Base-by-base conservation (phyloP, 2,797 vertebrate species). In the Acipenser transmontanus region DNA sequence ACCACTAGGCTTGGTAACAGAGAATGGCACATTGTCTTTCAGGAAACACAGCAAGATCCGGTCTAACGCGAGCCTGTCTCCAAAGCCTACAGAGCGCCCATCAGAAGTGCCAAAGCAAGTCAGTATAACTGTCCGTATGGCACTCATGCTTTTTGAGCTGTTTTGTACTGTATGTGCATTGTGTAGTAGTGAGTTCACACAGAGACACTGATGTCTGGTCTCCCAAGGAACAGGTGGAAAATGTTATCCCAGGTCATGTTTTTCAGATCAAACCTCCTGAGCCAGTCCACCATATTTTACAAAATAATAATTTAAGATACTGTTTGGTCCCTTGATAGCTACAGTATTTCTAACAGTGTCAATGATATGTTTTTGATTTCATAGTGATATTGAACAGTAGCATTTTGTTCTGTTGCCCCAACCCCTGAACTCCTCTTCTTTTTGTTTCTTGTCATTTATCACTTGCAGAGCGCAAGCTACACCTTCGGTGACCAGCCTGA, bases 31-130 rank as follows among this genome's bases (percentile, higher is more conserved):
- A 10, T 7, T 69, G 69, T 81, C 72, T 79, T 74, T 61, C 74
- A 99, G 97, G 87, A 98, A 98, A 86, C 96, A 98, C 88, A 99
- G 96, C 84, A 94, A 93, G 83, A 91, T 98, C 76, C 94, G 93
- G 77, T 94, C 91, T 75, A 85, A 92, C 84, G 88, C 89, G 72
- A 93, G 88, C 81, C 78, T 93, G 74, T 92, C 91, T 51, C 81
- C 88, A 6, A 82, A 94, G 84, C 88, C 91, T 80, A 85, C 89
- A 69, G 93, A 92, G 62, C 85, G 83, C 74, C 90, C 87, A 74
- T 87, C 91, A 78, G 91, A 97, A 89, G 94, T 95, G 91, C 93
- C 91, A 86, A 92, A 91, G 84, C 92, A 97, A 86, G 96, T 99
- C 81, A 91, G 93, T 92, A 77, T 65, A 17, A 60, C 65, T 50